Conservation (phyloP, 92 coral and sea anemone genomes). For the Heteractis magnifica region DNA sequence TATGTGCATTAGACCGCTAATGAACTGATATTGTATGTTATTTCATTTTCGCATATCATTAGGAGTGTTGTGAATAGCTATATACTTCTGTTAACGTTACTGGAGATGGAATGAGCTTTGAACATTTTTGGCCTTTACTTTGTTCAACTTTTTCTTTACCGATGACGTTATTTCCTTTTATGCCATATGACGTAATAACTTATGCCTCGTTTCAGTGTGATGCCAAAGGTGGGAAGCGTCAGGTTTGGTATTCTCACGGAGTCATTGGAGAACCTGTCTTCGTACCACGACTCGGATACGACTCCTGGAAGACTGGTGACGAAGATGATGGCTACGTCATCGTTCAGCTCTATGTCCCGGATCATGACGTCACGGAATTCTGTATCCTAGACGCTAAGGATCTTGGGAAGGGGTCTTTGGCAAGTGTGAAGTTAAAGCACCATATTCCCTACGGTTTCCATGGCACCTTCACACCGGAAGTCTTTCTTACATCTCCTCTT, state of each 20-base stretch:
- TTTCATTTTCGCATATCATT: too few species aligned
- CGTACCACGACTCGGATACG: conserved; percentile 83
- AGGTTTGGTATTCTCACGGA: conserved; percentile 89
- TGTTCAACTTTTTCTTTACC: too few species aligned
- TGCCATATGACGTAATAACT: neutral
- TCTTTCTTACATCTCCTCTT: conserved; percentile 48
- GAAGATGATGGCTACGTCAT: conserved; percentile 93
- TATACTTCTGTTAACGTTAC: too few species aligned
- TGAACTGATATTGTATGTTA: too few species aligned
- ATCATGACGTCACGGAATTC: conserved; percentile 83
- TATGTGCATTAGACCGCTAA: too few species aligned
- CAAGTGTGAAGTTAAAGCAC: conserved; percentile 76
- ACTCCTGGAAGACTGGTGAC: conserved; percentile 74
- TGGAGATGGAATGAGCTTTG: neutral
- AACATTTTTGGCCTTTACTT: too few species aligned
- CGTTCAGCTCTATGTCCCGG: conserved; percentile 81
- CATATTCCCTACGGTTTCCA: conserved; percentile 89
- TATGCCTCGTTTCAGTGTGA: conserved; percentile 50
- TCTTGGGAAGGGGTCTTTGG: conserved; percentile 75
- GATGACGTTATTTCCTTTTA: neutral
- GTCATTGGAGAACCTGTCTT: conserved; percentile 86
- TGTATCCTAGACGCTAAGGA: conserved; percentile 86
- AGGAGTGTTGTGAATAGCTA: too few species aligned
- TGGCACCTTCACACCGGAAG: conserved; percentile 85
- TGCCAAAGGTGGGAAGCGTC: conserved; percentile 40